Conservation (phyloP, 2,113 vertebrate genomes). For the Eulemur rufifrons region DNA sequence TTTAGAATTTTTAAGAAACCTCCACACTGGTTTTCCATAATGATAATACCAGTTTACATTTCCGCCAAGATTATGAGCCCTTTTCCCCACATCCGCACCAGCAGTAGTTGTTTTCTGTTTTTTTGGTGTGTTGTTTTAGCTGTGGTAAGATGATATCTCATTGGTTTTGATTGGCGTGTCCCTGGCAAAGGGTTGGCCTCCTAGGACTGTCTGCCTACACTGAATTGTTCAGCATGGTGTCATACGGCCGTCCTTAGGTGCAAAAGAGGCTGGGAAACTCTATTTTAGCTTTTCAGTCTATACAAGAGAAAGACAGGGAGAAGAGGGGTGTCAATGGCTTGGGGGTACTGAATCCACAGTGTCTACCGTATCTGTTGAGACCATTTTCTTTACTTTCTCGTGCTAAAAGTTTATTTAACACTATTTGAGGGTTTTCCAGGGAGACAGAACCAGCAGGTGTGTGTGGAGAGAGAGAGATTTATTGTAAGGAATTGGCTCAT, state of each 20-base stretch:
- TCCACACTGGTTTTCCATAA: background rate
- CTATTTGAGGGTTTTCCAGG: background rate
- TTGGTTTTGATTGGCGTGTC: background rate
- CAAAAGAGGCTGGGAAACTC: background rate
- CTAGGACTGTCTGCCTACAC: background rate
- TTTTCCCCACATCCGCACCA: background rate
- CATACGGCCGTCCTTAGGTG: background rate
- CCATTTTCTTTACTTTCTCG: background rate
- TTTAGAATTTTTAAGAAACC: background rate
- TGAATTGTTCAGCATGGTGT: background rate
- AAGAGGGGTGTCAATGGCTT: background rate
- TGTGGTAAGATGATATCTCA: background rate
- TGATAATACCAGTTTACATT: background rate
- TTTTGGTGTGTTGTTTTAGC: background rate
- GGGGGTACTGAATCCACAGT: background rate
- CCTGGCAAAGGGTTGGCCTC: background rate
- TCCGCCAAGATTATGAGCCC: background rate
- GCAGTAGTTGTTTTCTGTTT: background rate
- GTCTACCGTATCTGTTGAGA: background rate
- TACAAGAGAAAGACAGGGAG: background rate
- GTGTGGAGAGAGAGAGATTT: background rate
- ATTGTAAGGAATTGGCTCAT: background rate
- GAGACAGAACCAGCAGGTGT: background rate
- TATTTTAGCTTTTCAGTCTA: background rate
- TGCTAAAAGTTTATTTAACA: background rate